Evolutionary conservation across 1,140 invertebrate genomes (phyloP), one percentile per base, ranked within the genome.

Genomic region (Brachionus asplanchnoidis): DNA sequence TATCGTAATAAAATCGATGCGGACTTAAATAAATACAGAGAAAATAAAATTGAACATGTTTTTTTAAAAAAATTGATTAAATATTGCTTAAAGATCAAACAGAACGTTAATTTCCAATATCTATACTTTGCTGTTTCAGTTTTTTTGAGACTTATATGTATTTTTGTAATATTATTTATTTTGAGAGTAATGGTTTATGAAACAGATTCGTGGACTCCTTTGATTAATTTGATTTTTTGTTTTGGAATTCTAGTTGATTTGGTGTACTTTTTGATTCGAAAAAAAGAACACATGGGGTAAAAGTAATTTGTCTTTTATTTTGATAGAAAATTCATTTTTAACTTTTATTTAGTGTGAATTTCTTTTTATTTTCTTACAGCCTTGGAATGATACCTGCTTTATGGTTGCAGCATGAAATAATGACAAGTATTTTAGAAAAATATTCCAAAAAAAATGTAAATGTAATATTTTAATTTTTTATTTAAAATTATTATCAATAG

Each of bases 351-450:
- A 77, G 73, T 4, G 44, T 77, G 8, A 77, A 77, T 28, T n/a
- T 77, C 3, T 77, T 77, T 46, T 26, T 77, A 20, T 50, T 77
- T 23, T 77, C 50, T 44, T 77, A 77, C 73, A 77, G 73, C 11
- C 46, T 77, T 26, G 73, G 73, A 2, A 77, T 77, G 73, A 77
- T 77, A 20, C 73, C 73, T 12, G 73, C 73, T 50, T 50, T 77
- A 32, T 77, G 73, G 73, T 50, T 77, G 26, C 73, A 77, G 42
- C 73, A 77, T 50, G 73, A 77, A 53, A 77, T 77, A 77, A 77
- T 77, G 73, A 77, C 42, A 50, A 77, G 73, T 26, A 26, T 77
- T 50, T 50, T 77, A 32, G 73, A 42, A 8, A 77, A 77, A 77
- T 77, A 77, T 26, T 50, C 73, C 11, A 50, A 50, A 50, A 77